Percentiles rank a stretch among this genome's conserved stretches.
phyloP scores from a whole-genome alignment of 2,113 vertebrate species.

The Xyliphius kryptos region DNA sequence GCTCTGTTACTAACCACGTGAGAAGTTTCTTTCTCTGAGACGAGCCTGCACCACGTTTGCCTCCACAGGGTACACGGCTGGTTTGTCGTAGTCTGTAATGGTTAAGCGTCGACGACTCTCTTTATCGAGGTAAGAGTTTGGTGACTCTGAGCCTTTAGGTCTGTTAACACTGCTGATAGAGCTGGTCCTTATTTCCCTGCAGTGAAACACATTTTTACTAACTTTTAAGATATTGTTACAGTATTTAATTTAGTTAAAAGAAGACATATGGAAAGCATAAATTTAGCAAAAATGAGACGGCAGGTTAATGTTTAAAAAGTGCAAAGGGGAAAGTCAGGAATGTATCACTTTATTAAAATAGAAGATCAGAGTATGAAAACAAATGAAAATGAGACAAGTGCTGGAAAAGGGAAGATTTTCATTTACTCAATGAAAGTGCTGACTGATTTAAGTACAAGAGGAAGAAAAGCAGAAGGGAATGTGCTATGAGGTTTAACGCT shows the following conservation, averaged over 20 bases:
- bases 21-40: conserved; percentile 72
- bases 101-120: too few species aligned
- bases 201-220: neutral
- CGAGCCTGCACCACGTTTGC: conserved; percentile 63
- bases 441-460: conserved; percentile 29
- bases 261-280: too few species aligned
- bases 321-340: neutral
- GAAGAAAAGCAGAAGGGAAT: conserved; percentile 31
- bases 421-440: neutral
- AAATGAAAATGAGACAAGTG: neutral
- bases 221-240: neutral
- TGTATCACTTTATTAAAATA: neutral
- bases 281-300: too few species aligned
- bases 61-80: conserved; percentile 61
- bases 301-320: neutral
- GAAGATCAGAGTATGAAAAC: neutral
- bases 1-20: conserved; percentile 63
- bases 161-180: conserved; percentile 53
- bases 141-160: conserved; percentile 70
- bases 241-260: too few species aligned
- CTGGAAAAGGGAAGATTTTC: neutral
- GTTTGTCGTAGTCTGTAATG: conserved; percentile 64
- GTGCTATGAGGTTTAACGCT: conserved; percentile 31
- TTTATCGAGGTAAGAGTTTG: too few species aligned
- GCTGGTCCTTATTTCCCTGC: conserved; percentile 68